Evolutionary conservation across 1,140 invertebrate genomes (phyloP), one percentile per base, ranked within the genome.

Genomic region (Trichonephila clavata): DNA sequence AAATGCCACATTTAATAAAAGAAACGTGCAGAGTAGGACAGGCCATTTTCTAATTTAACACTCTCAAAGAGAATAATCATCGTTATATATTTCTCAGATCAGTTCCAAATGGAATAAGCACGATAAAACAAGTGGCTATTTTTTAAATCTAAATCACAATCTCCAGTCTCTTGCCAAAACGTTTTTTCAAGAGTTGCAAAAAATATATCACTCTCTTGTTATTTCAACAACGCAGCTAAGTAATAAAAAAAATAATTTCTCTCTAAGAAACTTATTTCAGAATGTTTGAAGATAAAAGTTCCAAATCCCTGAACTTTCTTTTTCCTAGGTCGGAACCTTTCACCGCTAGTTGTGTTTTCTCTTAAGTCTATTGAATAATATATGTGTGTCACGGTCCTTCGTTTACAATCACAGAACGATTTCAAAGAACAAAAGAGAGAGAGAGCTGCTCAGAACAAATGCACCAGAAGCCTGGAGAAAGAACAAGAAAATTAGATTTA

Each of bases 371-470:
- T 77, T 77, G 71, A 77, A 77, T 77, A 77, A 77, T 39, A 77
- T 32, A 77, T 77, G 71, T 71, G 24, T 77, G 71, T 77, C 71
- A 77, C 32, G 71, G 71, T 77, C 71, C 32, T 77, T 77, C 71
- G 32, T 77, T 77, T 77, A 77, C 71, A 77, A 77, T 77, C 71
- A 77, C 32, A 77, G 27, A 77, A 8, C 27, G 71, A 77, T 77
- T 39, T 32, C n/a, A 4, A 77, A 77, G 32, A 77, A 77, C 71
- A 77, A 77, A 77, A 39, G 71, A 77, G 24, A 39, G 71, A 77
- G 24, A 3, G 16, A 39, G 13, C 16, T 6, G 24, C 27, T 13
- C 20, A 39, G 27, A 77, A 77, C 24, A 77, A 77, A 77, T 77
- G 27, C 71, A 32, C 16, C 27, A 32, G 71, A 77, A 39, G 32